Conservation (phyloP, 2,113 vertebrate species). For the Pachycephala philippinensis region DNA sequence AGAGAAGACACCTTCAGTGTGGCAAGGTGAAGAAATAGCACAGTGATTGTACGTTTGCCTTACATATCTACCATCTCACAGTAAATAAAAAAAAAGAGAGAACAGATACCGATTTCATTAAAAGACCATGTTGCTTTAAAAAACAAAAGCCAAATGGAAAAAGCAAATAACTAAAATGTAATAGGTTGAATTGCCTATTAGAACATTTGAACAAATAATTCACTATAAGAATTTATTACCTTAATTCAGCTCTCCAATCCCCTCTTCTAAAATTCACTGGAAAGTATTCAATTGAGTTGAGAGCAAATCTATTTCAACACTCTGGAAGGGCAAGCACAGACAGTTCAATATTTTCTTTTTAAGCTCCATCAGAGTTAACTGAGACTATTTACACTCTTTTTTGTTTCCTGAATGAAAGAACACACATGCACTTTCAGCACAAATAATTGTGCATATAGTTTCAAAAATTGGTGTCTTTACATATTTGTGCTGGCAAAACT, state of each 20-base stretch:
- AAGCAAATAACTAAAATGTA: neutral
- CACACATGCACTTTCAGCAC: neutral
- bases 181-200: neutral
- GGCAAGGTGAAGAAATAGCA: neutral
- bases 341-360: conserved; percentile 37
- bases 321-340: neutral
- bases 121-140: neutral
- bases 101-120: neutral
- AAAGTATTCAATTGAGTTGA: neutral
- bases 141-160: neutral
- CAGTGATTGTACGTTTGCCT: neutral
- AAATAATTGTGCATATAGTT: neutral
- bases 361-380: neutral
- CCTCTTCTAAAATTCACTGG: neutral
- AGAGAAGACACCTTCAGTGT: neutral
- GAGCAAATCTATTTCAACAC: neutral
- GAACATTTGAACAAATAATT: neutral
- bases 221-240: neutral
- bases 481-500: conserved; percentile 4
- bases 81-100: neutral
- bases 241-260: neutral
- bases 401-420: neutral
- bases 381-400: neutral
- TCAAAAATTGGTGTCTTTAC: neutral
- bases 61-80: neutral